phyloP scores from a whole-genome alignment of 2,797 vertebrate species.

The Brachyrhaphis roseni region DNA sequence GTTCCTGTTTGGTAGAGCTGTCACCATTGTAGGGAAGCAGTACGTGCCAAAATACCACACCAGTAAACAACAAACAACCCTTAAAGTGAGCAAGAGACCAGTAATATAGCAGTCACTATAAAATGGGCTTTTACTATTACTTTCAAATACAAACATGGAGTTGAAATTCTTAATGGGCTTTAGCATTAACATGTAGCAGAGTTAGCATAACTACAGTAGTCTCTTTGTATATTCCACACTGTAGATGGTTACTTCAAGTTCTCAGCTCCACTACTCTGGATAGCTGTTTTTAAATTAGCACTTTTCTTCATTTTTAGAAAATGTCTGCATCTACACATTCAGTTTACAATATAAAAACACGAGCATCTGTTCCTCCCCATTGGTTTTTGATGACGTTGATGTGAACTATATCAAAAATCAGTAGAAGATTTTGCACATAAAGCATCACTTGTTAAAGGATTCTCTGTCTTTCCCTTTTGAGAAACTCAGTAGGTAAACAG shows the following conservation, averaged over 20 bases:
- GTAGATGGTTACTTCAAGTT: background rate
- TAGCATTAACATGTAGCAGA: background rate
- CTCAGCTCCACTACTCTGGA: background rate
- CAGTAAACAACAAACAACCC: background rate
- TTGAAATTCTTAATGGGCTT: background rate
- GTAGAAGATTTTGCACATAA: background rate
- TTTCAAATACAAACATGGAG: background rate
- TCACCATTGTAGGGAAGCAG: background rate
- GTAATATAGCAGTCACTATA: background rate
- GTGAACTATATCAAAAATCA: background rate
- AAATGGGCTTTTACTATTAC: background rate
- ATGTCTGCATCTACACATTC: background rate
- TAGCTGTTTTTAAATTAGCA: background rate
- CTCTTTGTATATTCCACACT: background rate
- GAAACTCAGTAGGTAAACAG: background rate
- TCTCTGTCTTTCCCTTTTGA: background rate
- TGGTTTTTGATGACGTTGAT: background rate
- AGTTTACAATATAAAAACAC: background rate
- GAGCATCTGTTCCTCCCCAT: background rate
- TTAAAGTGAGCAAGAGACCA: background rate
- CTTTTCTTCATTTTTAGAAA: background rate
- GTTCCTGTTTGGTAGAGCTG: background rate
- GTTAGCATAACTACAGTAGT: background rate
- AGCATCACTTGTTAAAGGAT: background rate
- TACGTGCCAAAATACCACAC: background rate